A percentile compares a stretch with the other conserved stretches of the same genome.
phyloP scores from a whole-genome alignment of 2,888 invertebrate species.

The Agelastica alni region DNA sequence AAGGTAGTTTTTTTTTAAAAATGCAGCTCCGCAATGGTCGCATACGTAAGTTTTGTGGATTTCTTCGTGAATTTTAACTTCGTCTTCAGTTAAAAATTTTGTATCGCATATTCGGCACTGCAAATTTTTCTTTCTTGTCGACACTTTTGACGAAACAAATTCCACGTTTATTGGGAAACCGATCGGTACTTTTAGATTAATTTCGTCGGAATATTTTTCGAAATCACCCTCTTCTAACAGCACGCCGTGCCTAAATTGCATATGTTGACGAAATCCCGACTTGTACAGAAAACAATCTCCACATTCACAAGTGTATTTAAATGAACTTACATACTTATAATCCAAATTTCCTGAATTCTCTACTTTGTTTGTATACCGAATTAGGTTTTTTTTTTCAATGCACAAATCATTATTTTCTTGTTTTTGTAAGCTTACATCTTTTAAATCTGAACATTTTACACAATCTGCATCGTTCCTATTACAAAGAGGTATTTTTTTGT shows the following conservation, averaged over 20 bases:
- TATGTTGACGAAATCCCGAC: constrained; percentile 25
- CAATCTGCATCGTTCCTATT: neutral
- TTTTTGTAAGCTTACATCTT: neutral
- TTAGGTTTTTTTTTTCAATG: neutral
- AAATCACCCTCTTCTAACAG: constrained; percentile 17
- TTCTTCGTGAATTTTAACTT: constrained; percentile 25
- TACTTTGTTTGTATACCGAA: neutral
- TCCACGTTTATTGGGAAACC: constrained; percentile 23
- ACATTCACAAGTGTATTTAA: constrained; percentile 27
- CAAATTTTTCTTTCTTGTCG: constrained; percentile 17
- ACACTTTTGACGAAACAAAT: constrained; percentile 18
- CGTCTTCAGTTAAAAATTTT: constrained; percentile 18
- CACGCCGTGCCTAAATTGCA: constrained; percentile 20
- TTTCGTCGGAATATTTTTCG: constrained; percentile 17
- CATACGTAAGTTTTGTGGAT: constrained; percentile 36
- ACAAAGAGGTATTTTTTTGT: neutral
- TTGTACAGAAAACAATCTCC: constrained; percentile 26
- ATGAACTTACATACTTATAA: constrained; percentile 14
- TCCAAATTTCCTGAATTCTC: constrained; percentile 8
- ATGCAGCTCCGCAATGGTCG: constrained; percentile 36
- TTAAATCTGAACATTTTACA: neutral
- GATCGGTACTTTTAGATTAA: constrained; percentile 20
- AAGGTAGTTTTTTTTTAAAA: constrained; percentile 35
- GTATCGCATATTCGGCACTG: constrained; percentile 23
- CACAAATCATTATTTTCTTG: neutral